Percentiles rank a stretch among this genome's conserved stretches.
Evolutionary conservation across 2,113 vertebrate genomes (phyloP).

Genomic region (Callionymus lyra): DNA sequence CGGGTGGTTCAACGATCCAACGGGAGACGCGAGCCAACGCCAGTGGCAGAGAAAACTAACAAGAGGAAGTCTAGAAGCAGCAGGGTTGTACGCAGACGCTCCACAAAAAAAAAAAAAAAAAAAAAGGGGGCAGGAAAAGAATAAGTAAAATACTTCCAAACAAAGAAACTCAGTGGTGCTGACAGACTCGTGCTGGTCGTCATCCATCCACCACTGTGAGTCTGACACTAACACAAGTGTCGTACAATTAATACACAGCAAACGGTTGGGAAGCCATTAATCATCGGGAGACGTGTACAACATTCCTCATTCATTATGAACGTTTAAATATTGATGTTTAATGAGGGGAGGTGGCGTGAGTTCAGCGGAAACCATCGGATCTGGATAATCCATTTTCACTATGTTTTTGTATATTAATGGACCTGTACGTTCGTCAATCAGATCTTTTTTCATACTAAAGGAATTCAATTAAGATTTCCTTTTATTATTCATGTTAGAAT

Average conservation of each 20-base stretch:
- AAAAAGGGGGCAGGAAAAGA: slow-evolving; percentile 8
- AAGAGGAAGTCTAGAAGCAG: slow-evolving; percentile 5
- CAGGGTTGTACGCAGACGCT: slow-evolving; percentile 14
- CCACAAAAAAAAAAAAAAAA: no score
- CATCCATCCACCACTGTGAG: slow-evolving; percentile 48
- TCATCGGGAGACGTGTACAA: slow-evolving; percentile 37
- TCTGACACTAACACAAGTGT: slow-evolving; percentile 49
- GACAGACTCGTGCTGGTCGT: slow-evolving; percentile 36
- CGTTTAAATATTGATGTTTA: slow-evolving; percentile 50
- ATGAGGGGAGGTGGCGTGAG: slow-evolving; percentile 6
- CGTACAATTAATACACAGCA: slow-evolving; percentile 47
- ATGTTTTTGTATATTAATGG: no score
- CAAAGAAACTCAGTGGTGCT: slow-evolving; percentile 8
- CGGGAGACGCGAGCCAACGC: slow-evolving; percentile 2
- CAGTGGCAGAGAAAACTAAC: slow-evolving; percentile 6
- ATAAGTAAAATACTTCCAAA: slow-evolving; percentile 21
- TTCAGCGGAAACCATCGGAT: not conserved
- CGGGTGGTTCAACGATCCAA: slow-evolving; percentile 12
- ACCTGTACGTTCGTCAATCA: no score
- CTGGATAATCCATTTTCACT: no score
- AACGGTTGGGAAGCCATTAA: slow-evolving; percentile 34
- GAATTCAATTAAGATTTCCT: no score
- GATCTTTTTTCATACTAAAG: no score
- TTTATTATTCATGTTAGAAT: no score
- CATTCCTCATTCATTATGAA: slow-evolving; percentile 37